phyloP scores from a whole-genome alignment of 1,140 invertebrate genomes.

The Drosophila santomea region DNA sequence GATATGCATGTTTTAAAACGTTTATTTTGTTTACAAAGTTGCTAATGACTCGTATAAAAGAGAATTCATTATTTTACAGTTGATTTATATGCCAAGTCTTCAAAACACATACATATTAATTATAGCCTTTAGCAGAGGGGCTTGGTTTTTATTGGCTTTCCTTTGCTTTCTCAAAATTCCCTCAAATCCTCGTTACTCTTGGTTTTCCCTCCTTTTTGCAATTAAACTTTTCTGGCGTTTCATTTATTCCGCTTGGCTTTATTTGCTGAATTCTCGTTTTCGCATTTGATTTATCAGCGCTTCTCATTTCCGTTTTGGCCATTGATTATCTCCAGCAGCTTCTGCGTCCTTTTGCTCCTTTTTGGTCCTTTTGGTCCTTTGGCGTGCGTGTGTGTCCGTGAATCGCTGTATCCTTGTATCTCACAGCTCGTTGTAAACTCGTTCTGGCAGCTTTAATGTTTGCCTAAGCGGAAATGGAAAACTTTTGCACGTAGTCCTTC shows the following conservation, averaged over 20 bases:
- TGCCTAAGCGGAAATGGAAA: slow-evolving; percentile 82
- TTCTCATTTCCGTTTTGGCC: slow-evolving; percentile 68
- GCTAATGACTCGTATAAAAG: too few relatives aligned
- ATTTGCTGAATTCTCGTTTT: slow-evolving; percentile 37
- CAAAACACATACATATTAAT: neutral
- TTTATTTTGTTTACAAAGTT: too few relatives aligned
- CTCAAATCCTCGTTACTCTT: neutral
- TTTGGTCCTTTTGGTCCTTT: slow-evolving; percentile 19
- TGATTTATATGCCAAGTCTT: too few relatives aligned
- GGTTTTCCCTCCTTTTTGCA: slow-evolving; percentile 24
- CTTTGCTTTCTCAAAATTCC: neutral
- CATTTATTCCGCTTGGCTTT: slow-evolving; percentile 29
- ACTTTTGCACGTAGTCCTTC: slow-evolving; percentile 75
- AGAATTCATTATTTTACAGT: too few relatives aligned
- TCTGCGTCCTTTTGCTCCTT: slow-evolving; percentile 7
- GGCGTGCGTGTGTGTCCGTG: slow-evolving; percentile 54
- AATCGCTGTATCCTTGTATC: slow-evolving; percentile 30
- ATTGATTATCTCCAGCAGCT: slow-evolving; percentile 66
- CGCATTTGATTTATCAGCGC: slow-evolving; percentile 72
- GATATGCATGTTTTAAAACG: too few relatives aligned
- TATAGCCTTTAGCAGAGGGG: neutral
- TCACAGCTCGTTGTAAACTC: slow-evolving; percentile 71
- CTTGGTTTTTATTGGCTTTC: neutral
- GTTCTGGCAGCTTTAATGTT: slow-evolving; percentile 81
- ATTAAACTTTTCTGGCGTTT: slow-evolving; percentile 38